Percentiles rank a stretch among this genome's conserved stretches.
Evolutionary conservation across 2,888 invertebrate species (phyloP).

Genomic region (Icerya purchasi): DNA sequence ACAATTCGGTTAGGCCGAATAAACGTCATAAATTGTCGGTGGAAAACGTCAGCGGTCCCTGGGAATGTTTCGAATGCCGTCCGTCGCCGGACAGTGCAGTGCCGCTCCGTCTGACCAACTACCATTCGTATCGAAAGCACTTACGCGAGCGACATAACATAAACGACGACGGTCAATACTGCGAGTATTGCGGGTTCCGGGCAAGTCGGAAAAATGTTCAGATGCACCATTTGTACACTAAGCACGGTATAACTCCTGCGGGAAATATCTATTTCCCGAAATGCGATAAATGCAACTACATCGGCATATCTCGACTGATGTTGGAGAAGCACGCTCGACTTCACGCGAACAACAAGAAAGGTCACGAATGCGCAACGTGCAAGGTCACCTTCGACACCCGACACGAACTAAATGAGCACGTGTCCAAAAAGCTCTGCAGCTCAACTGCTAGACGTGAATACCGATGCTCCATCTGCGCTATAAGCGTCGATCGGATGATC

Average conservation of each 20-base stretch:
- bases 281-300: constrained; percentile 50
- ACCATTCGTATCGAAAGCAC: constrained; percentile 58
- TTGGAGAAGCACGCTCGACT: background rate
- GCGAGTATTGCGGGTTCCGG: constrained; percentile 66
- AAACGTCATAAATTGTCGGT: background rate
- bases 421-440: constrained; percentile 6
- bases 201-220: constrained; percentile 49
- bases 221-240: constrained; percentile 54
- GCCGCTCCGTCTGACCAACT: constrained; percentile 49
- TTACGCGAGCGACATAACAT: constrained; percentile 57
- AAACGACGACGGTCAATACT: constrained; percentile 49
- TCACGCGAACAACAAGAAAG: background rate
- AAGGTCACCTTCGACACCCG: constrained; percentile 7
- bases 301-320: constrained; percentile 41
- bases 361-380: constrained; percentile 10
- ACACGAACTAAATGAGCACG: constrained; percentile 9
- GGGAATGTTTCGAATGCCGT: constrained; percentile 59
- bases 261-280: constrained; percentile 50
- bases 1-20: background rate
- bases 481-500: constrained; percentile 8
- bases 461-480: constrained; percentile 7
- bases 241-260: constrained; percentile 52
- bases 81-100: constrained; percentile 31
- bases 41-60: constrained; percentile 35
- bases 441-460: no score